A percentile compares a stretch with the other conserved stretches of the same genome.
Evolutionary conservation across 2,113 vertebrate species (phyloP).

Genomic region (Sinocyclocheilus anshuiensis): DNA sequence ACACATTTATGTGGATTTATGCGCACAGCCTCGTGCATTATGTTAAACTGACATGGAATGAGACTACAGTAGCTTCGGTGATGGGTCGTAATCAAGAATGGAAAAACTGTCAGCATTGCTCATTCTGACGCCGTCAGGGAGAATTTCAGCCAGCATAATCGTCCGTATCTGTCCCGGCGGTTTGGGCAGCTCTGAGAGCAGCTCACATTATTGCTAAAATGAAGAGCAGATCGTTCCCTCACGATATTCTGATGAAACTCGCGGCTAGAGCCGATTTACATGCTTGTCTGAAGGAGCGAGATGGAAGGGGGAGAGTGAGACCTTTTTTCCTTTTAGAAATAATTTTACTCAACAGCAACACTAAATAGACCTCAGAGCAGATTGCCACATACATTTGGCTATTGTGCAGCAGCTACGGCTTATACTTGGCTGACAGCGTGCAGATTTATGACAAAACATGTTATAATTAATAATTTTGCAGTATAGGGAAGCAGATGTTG

Average conservation of each 20-base stretch:
- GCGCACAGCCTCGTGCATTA: slow-evolving; percentile 13
- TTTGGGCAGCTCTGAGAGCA: slow-evolving; percentile 9
- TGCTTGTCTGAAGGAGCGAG: background rate
- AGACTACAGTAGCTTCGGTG: background rate
- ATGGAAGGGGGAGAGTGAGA: background rate
- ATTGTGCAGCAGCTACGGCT: background rate
- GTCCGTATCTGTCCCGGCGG: background rate
- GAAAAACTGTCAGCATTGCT: slow-evolving; percentile 14
- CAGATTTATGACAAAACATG: background rate
- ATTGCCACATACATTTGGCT: background rate
- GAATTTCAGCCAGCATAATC: slow-evolving; percentile 4
- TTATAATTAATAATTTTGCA: background rate
- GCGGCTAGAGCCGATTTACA: background rate
- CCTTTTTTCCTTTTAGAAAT: background rate
- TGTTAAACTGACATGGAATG: slow-evolving; percentile 6
- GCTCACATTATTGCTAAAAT: slow-evolving; percentile 40
- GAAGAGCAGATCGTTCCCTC: slow-evolving; percentile 6
- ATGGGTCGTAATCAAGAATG: slow-evolving; percentile 4
- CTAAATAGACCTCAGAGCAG: background rate
- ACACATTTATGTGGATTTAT: slow-evolving; percentile 12
- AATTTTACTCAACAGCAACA: slow-evolving; percentile 18
- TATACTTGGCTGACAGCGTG: background rate
- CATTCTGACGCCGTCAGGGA: background rate
- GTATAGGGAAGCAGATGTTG: background rate
- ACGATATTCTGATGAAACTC: slow-evolving; percentile 23